Evolutionary conservation across 2,113 vertebrate species (phyloP).

Genomic region (Serranochromis macrocephalus): DNA sequence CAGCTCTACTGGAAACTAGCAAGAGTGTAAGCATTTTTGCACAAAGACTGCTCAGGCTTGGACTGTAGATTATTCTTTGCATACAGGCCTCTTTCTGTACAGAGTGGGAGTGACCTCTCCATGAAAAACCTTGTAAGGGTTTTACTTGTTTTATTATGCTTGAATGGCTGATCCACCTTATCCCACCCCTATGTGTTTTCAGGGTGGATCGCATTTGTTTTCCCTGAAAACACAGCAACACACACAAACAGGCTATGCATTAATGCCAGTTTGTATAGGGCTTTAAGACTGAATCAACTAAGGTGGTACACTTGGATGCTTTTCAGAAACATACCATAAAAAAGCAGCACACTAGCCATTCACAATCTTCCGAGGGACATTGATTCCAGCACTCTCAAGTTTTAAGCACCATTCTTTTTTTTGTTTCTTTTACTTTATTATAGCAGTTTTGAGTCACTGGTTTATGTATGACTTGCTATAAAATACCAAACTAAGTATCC

Average conservation of each 20-base stretch:
- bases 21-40: background rate
- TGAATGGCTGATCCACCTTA: slow-evolving; percentile 6
- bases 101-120: background rate
- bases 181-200: background rate
- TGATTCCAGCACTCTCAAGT: background rate
- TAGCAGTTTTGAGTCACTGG: background rate
- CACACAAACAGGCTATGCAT: background rate
- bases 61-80: background rate
- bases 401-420: background rate
- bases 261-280: background rate
- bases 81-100: background rate
- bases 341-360: slow-evolving; percentile 3
- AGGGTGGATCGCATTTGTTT: slow-evolving; percentile 12
- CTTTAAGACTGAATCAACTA: slow-evolving; percentile 1
- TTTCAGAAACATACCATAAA: background rate
- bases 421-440: background rate
- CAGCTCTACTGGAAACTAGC: background rate
- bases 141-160: slow-evolving; percentile 10
- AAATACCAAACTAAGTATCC: background rate
- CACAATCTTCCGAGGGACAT: background rate
- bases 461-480: background rate
- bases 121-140: slow-evolving; percentile 9
- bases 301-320: background rate
- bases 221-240: slow-evolving; percentile 23
- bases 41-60: background rate